Percentiles rank a stretch among this genome's conserved stretches.
Evolutionary conservation across 2,888 invertebrate genomes (phyloP).

Genomic region (Chrysina gloriosa): DNA sequence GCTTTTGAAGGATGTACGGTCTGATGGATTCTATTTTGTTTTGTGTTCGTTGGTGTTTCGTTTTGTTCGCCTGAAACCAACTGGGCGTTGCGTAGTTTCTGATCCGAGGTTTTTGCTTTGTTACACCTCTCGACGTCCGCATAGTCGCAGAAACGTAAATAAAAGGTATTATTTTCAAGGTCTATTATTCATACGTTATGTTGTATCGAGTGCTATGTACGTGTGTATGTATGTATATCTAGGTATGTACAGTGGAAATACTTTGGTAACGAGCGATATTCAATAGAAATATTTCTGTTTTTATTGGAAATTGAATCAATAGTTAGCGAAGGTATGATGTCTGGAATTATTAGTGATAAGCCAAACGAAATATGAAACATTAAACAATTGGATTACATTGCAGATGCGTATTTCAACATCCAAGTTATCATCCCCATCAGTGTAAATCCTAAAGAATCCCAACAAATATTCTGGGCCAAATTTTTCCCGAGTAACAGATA

Average conservation of each 20-base stretch:
- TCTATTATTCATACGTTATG: slow-evolving; percentile 18
- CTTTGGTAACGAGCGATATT: background rate
- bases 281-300: slow-evolving; percentile 6
- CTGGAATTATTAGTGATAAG: no score
- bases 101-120: slow-evolving; percentile 24
- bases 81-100: slow-evolving; percentile 23
- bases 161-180: slow-evolving; percentile 33
- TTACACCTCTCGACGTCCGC: background rate
- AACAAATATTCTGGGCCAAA: no score
- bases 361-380: no score
- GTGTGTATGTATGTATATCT: slow-evolving; percentile 4
- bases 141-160: slow-evolving; percentile 11
- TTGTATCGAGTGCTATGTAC: background rate
- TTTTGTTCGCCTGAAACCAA: slow-evolving; percentile 16
- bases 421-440: no score
- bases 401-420: no score
- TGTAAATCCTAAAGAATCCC: no score
- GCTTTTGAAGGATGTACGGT: slow-evolving; percentile 34
- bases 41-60: slow-evolving; percentile 24
- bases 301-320: no score
- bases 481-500: no score
- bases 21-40: slow-evolving; percentile 27
- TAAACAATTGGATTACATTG: no score
- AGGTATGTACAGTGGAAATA: background rate
- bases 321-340: no score